These are phyloP conservation scores for Sitobion miscanthi DNA, from an alignment of 1,140 invertebrate genomes.

Conservation along the genomic window DNA sequence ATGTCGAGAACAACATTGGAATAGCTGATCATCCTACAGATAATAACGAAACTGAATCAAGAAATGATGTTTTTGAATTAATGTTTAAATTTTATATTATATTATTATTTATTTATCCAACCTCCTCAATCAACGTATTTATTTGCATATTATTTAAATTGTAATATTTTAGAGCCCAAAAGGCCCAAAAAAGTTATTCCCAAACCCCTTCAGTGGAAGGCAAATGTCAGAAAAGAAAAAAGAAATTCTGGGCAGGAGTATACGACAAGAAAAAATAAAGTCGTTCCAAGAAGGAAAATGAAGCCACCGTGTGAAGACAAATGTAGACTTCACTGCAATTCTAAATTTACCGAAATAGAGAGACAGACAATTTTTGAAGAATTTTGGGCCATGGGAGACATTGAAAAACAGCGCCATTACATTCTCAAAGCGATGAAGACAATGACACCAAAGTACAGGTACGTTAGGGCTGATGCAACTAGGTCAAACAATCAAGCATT, in stretches of 20 bases:
- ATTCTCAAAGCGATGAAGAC: background rate
- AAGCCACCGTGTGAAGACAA: slow-evolving; percentile 31
- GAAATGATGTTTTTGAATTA: background rate
- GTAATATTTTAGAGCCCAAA: background rate
- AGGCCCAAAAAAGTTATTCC: slow-evolving; percentile 1
- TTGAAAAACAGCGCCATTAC: slow-evolving; percentile 7
- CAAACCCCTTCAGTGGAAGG: background rate
- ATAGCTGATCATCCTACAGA: background rate
- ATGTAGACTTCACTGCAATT: background rate
- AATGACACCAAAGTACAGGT: slow-evolving; percentile 18
- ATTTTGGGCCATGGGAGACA: slow-evolving; percentile 19
- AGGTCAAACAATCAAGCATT: slow-evolving; percentile 35
- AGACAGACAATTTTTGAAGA: background rate
- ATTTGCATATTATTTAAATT: background rate
- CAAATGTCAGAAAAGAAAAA: background rate
- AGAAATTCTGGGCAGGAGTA: slow-evolving; percentile 6
- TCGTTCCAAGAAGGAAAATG: background rate
- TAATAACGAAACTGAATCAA: background rate
- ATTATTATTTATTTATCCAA: background rate
- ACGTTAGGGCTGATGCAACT: slow-evolving; percentile 15
- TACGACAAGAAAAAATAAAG: background rate
- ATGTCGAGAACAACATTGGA: background rate
- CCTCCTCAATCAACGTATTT: no score
- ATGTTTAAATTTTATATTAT: background rate
- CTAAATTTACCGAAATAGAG: slow-evolving; percentile 21